Evolutionary conservation across 2,888 invertebrate species (phyloP).

Genomic region (Caenorhabditis japonica): DNA sequence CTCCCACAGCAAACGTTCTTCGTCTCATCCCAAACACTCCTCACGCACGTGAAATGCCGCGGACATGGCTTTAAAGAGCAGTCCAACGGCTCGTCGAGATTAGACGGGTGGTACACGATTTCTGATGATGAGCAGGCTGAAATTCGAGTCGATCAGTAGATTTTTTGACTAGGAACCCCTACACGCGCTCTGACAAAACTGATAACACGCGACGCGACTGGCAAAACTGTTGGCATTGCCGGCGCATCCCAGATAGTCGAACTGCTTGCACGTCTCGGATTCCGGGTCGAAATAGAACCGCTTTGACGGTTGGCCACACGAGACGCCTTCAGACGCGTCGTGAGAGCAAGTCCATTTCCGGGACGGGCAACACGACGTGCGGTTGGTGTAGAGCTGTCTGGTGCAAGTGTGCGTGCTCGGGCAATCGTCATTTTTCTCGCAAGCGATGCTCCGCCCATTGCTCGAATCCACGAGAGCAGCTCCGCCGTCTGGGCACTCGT

Average conservation of each 20-base stretch:
- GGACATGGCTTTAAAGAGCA: constrained; percentile 68
- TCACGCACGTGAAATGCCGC: constrained; percentile 61
- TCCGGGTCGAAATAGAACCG: constrained; percentile 65
- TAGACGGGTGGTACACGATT: constrained; percentile 63
- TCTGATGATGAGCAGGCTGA: constrained; percentile 71
- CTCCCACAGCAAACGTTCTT: constrained; percentile 69
- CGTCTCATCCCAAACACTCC: constrained; percentile 60
- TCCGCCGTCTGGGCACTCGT: constrained; percentile 64
- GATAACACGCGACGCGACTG: constrained; percentile 63
- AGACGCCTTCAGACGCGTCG: constrained; percentile 59
- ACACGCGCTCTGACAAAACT: constrained; percentile 71
- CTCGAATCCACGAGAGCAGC: constrained; percentile 53
- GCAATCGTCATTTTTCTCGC: constrained; percentile 51
- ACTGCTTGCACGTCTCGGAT: constrained; percentile 56
- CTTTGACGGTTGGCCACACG: constrained; percentile 59
- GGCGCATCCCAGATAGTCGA: constrained; percentile 56
- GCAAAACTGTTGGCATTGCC: constrained; percentile 68
- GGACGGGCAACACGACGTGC: constrained; percentile 63
- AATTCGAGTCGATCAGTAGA: too few relatives aligned
- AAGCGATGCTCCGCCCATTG: constrained; percentile 50
- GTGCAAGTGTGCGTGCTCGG: constrained; percentile 63
- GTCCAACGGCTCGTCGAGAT: constrained; percentile 65
- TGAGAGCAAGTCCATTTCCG: constrained; percentile 63
- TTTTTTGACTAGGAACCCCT: constrained; percentile 8
- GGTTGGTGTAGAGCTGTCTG: constrained; percentile 35